Percentiles rank a stretch among this genome's conserved stretches.
Evolutionary conservation across 2,888 invertebrate genomes (phyloP).

Genomic region (Chelonus formosanus): DNA sequence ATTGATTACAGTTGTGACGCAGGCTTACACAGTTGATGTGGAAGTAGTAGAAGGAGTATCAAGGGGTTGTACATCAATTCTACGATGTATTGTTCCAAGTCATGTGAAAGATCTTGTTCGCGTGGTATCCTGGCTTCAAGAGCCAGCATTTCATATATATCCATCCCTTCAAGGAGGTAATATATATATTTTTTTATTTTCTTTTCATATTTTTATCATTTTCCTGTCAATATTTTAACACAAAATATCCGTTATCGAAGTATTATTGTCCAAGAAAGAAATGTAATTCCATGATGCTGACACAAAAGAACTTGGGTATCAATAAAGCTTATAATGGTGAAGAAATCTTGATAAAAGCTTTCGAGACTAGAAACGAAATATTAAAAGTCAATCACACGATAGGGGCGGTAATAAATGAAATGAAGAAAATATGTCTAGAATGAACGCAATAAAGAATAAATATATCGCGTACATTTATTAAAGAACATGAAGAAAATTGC

Average conservation of each 20-base stretch:
- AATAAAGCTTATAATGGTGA: neutral
- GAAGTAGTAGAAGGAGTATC: conserved; percentile 74
- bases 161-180: conserved; percentile 80
- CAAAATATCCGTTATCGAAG: neutral
- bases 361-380: neutral
- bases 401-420: neutral
- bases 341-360: neutral
- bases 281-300: neutral
- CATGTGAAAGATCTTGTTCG: conserved; percentile 79
- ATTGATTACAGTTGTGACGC: conserved; percentile 73
- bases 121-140: conserved; percentile 80
- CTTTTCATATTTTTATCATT: neutral
- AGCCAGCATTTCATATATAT: conserved; percentile 78
- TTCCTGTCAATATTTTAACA: neutral
- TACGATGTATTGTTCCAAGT: conserved; percentile 77
- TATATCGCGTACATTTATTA: conserved; percentile 4
- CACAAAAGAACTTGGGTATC: conserved; percentile 6
- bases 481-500: neutral
- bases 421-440: neutral
- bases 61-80: conserved; percentile 76
- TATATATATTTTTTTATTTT: neutral
- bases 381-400: conserved; percentile 7
- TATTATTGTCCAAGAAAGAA: neutral
- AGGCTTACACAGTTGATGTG: conserved; percentile 77
- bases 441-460: neutral